A percentile compares a stretch with the other conserved stretches of the same genome.
phyloP scores from a whole-genome alignment of 2,797 vertebrate genomes.

The Ambastaia sidthimunki region DNA sequence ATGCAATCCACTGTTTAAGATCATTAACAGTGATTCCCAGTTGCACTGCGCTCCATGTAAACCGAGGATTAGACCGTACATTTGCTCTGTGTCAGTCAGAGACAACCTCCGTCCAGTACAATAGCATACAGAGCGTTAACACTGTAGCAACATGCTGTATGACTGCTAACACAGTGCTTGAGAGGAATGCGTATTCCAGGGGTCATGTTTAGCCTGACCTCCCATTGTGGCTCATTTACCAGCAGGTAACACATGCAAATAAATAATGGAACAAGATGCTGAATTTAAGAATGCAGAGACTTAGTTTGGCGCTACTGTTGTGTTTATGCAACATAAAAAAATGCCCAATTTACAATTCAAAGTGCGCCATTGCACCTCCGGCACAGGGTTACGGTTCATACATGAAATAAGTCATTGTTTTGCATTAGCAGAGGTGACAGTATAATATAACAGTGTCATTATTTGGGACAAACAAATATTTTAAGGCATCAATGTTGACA shows the following conservation, averaged over 20 bases:
- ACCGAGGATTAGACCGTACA: slow-evolving; percentile 23
- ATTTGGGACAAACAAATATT: slow-evolving; percentile 17
- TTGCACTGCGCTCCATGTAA: neutral
- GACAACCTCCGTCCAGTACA: slow-evolving; percentile 27
- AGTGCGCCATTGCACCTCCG: too few species aligned
- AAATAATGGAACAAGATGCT: slow-evolving; percentile 53
- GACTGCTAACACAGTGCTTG: slow-evolving; percentile 13
- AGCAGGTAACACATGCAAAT: slow-evolving; percentile 51
- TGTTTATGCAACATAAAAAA: too few species aligned
- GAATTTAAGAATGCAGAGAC: slow-evolving; percentile 18
- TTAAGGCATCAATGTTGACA: neutral
- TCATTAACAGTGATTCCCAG: slow-evolving; percentile 29
- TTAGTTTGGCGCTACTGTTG: too few species aligned
- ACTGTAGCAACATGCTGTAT: slow-evolving; percentile 21
- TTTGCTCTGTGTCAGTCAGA: slow-evolving; percentile 34
- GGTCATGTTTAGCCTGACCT: slow-evolving; percentile 53
- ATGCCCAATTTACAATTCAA: too few species aligned
- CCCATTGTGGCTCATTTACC: slow-evolving; percentile 59
- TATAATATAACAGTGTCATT: neutral
- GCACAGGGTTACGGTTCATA: too few species aligned
- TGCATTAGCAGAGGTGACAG: neutral
- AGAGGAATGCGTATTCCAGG: slow-evolving; percentile 27
- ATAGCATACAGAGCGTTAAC: slow-evolving; percentile 14
- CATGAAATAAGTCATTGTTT: too few species aligned
- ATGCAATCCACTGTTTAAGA: slow-evolving; percentile 28